Conservation (phyloP, 2,113 vertebrate species). For the Mesembrinibis cayennensis region DNA sequence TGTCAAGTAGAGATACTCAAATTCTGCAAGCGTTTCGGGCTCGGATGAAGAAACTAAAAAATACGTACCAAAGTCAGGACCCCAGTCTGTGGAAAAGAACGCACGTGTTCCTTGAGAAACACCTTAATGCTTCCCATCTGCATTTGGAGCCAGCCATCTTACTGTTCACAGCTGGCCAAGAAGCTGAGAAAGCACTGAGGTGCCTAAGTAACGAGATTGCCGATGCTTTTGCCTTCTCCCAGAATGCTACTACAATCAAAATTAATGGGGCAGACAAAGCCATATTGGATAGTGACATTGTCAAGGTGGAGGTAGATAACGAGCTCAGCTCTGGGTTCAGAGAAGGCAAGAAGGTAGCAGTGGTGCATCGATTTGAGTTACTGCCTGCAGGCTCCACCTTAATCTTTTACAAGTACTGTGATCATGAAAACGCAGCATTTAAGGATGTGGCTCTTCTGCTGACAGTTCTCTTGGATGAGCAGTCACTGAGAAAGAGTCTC, state of each 20-base stretch:
- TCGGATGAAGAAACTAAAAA: slow-evolving; percentile 71
- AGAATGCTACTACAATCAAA: slow-evolving; percentile 76
- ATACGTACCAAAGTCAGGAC: slow-evolving; percentile 82
- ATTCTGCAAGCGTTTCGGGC: slow-evolving; percentile 66
- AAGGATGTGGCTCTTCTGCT: slow-evolving; percentile 87
- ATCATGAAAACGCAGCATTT: slow-evolving; percentile 92
- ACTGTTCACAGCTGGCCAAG: slow-evolving; percentile 83
- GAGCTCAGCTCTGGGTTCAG: slow-evolving; percentile 80
- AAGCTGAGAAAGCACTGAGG: slow-evolving; percentile 79
- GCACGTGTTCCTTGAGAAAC: slow-evolving; percentile 77
- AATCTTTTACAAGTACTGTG: slow-evolving; percentile 98
- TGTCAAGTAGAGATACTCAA: slow-evolving; percentile 8
- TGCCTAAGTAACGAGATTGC: slow-evolving; percentile 87
- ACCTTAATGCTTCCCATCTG: slow-evolving; percentile 72
- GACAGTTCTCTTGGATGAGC: slow-evolving; percentile 84
- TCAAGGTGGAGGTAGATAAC: slow-evolving; percentile 85
- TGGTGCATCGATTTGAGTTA: slow-evolving; percentile 89
- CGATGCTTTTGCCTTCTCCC: slow-evolving; percentile 78
- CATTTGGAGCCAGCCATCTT: slow-evolving; percentile 86
- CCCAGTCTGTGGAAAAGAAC: slow-evolving; percentile 84
- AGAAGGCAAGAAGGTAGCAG: slow-evolving; percentile 80
- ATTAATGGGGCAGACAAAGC: slow-evolving; percentile 81
- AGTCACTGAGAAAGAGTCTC: slow-evolving; percentile 72
- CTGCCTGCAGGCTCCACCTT: slow-evolving; percentile 90
- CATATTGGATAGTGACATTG: slow-evolving; percentile 77